These are phyloP conservation scores for Drosophila lacicola DNA, from an alignment of 2,888 invertebrate species.

Conservation along the genomic window DNA sequence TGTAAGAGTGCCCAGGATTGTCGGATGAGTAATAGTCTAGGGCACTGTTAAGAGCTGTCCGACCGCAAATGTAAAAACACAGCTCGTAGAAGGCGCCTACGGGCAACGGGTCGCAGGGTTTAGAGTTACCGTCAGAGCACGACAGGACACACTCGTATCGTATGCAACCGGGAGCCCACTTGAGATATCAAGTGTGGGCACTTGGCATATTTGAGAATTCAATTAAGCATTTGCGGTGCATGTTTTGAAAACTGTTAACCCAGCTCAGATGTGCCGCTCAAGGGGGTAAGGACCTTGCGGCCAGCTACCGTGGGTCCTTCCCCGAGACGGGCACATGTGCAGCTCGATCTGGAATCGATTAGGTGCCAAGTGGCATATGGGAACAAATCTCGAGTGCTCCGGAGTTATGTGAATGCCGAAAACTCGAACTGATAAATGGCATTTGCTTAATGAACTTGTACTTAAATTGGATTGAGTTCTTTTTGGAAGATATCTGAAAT, in stretches of 20 bases:
- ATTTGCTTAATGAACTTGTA: not conserved
- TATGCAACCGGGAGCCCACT: slow-evolving; percentile 30
- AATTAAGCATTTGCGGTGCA: slow-evolving; percentile 36
- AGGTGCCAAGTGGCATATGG: not conserved
- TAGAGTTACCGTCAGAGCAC: slow-evolving; percentile 27
- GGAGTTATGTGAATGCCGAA: not conserved
- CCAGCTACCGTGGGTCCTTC: slow-evolving; percentile 22
- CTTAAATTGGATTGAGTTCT: not conserved
- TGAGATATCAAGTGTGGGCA: slow-evolving; percentile 51
- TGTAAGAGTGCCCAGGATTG: not conserved
- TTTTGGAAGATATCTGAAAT: too few species aligned
- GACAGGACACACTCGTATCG: slow-evolving; percentile 25
- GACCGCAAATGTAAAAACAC: slow-evolving; percentile 55
- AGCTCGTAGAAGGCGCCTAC: slow-evolving; percentile 30
- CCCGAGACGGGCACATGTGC: slow-evolving; percentile 6
- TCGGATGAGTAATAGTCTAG: too few species aligned
- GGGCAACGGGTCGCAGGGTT: slow-evolving; percentile 2
- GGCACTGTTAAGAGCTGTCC: slow-evolving; percentile 6
- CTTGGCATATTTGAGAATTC: slow-evolving; percentile 46
- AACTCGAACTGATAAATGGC: not conserved
- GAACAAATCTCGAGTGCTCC: not conserved
- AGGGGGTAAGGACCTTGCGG: slow-evolving; percentile 14
- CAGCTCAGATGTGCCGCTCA: slow-evolving; percentile 19
- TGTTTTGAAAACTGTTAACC: slow-evolving; percentile 5
- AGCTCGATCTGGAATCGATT: slow-evolving; percentile 27